Base-by-base conservation (phyloP, 2,113 vertebrate genomes). In the Emydura subglobosa region DNA sequence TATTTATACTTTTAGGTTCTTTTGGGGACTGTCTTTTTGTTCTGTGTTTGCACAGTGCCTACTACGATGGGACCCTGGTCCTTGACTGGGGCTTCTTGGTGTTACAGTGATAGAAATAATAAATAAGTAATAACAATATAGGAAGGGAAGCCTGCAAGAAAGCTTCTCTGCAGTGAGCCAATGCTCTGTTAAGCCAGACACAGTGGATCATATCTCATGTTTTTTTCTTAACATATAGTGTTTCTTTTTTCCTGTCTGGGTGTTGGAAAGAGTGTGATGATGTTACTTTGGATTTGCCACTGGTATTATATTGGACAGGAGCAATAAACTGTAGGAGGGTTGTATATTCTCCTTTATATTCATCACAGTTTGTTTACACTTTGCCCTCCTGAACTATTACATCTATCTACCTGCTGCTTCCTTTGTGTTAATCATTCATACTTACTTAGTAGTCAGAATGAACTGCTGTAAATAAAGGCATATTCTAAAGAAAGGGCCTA, bases 181-280 rank as follows among this genome's bases (percentile, higher is more conserved):
- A 65, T 25, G 83, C 25, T 55, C 51, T 79, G 83, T 27, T 54
- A 50, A 89, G 22, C 27, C 39, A 42, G 44, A 76, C 74, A 44
- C 54, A 4, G 21, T 80, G 83, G 24, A 39, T 11, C 85, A 72
- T 44, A 3, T 5, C 21, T 53, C 31, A 57, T 10, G 6, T 57
- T 95, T 25, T 11, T 22, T 57, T 4, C 29, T 84, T 49, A 44
- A 31, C 49, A 1, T 55, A 34, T 55, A 27, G 81, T 89, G 86
- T 47, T 44, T 59, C 16, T 59, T 29, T 27, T 49, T 19, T 39
- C n/a, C n/a, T 34, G 39, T 53, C 68, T 0, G 0, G 13, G 81
- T 65, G 8, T 21, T 19, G 29, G 79, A 25, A 51, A 55, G 14
- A 86, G n/a, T 2, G 0, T 5, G 2, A 0, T 1, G 65, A 34